These are phyloP conservation scores for Smittia aterrima DNA, from an alignment of 2,888 invertebrate species.

Conservation along the genomic window DNA sequence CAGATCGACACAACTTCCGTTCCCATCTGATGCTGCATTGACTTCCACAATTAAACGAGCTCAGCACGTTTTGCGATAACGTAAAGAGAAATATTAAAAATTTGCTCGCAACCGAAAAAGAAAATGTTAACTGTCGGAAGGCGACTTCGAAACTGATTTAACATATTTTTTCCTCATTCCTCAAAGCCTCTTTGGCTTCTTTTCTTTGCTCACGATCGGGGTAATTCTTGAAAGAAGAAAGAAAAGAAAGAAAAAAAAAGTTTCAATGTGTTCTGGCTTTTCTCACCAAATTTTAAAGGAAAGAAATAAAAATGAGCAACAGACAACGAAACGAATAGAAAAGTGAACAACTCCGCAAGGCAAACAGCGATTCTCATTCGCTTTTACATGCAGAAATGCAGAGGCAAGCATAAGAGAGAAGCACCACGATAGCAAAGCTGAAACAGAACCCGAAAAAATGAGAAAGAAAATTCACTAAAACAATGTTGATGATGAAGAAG, in stretches of 20 bases:
- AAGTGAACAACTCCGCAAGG: not conserved
- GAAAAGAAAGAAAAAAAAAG: not conserved
- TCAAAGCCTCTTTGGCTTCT: not conserved
- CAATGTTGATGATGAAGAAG: not conserved
- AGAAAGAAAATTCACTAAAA: no score
- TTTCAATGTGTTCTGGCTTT: constrained; percentile 5
- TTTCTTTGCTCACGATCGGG: constrained; percentile 22
- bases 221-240: constrained; percentile 22
- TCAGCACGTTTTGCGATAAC: no score
- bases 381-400: not conserved
- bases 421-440: not conserved
- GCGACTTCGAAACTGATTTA: constrained; percentile 35
- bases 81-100: no score
- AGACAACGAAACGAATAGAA: not conserved
- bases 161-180: constrained; percentile 22
- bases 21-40: no score
- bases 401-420: not conserved
- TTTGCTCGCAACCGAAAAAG: not conserved
- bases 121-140: constrained; percentile 22
- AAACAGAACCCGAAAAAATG: not conserved
- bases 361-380: not conserved
- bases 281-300: not conserved
- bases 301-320: not conserved
- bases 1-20: no score
- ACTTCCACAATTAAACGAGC: no score